Base-by-base conservation (phyloP, 2,113 vertebrate genomes). In the Oxyura jamaicensis region DNA sequence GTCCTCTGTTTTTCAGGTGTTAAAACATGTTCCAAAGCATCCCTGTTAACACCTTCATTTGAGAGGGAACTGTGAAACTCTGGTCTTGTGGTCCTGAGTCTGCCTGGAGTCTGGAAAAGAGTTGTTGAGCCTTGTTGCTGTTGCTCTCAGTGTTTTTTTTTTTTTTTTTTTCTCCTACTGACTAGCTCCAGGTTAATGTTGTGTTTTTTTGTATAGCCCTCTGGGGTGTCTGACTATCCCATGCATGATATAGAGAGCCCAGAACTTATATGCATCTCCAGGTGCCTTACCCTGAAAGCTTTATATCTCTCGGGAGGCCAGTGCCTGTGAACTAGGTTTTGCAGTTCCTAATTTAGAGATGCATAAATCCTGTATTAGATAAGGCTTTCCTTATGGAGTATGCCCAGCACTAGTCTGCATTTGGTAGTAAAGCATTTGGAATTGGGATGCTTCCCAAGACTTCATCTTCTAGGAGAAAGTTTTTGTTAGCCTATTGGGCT, bases 391-490 rank as follows among this genome's bases (percentile, higher is more conserved):
- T 86, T 62, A 50, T 74, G 59, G 59, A 88, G 44, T 33, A 15
- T 77, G 41, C 26, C 33, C 41, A 1, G 8, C 85, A 25, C 44
- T 90, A 31, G 29, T n/a, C 71, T 94, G 85, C 53, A 19, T 71
- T 94, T 89, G 84, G 78, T 68, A 76, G 48, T 60, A 90, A 95
- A 69, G 59, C 18, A 35, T 83, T 76, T 73, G 55, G 26, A 81
- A 46, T n/a, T 94, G 83, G 72, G 77, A 77, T 80, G 59, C 63
- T 88, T 96, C 88, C 95, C 85, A 66, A 87, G 53, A 33, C 41
- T 58, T 76, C 63, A 14, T 92, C 28, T 8, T 48, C 39, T n/a
- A 66, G 90, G 50, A 82, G 53, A 82, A 73, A 19, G 28, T 7
- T 41, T 92, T 65, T 80, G n/a, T 55, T 84, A 87, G 39, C 28